Conservation (phyloP, 1,140 invertebrate genomes). For the Caenorhabditis elegans region WBcel235 BX284605.5:12780501-12781000, state of each 20-base stretch:
- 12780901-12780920: constrained; percentile 20
- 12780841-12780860: no score
- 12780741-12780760: constrained; percentile 6
- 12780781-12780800: constrained; percentile 13
- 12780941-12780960: constrained; percentile 34
- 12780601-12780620: background rate
- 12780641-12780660: constrained; percentile 41
- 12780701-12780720: constrained; percentile 25
- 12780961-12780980: constrained; percentile 34
- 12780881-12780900: no score
- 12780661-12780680: constrained; percentile 35
- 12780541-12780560: no score
- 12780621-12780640: background rate
- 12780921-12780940: constrained; percentile 11
- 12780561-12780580: background rate
- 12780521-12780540: no score
- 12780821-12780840: no score
- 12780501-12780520: background rate
- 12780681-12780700: constrained; percentile 33
- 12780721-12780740: constrained; percentile 4
- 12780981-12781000: constrained; percentile 34
- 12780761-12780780: constrained; percentile 17
- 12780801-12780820: background rate
- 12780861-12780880: no score
- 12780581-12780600: background rate